phyloP scores from a whole-genome alignment of 2,113 vertebrate genomes.

The Coptodon bakossiorum region DNA sequence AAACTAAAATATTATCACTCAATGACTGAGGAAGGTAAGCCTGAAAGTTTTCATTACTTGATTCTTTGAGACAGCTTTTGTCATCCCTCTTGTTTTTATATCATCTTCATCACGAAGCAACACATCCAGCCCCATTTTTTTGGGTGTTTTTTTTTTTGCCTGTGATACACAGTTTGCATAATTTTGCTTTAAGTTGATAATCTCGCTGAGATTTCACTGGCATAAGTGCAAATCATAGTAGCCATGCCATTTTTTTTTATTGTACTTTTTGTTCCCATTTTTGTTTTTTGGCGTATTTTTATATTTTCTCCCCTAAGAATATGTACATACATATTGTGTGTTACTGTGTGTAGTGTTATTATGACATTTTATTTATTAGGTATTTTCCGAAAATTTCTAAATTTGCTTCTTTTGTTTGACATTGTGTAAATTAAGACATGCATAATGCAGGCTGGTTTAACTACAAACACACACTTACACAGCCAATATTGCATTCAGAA shows the following conservation, averaged over 20 bases:
- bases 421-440: not conserved
- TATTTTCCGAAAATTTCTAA: not conserved
- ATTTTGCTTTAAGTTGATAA: conserved; percentile 29
- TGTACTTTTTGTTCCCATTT: conserved; percentile 1
- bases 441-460: not conserved
- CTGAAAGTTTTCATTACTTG: conserved; percentile 74
- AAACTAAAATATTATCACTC: conserved; percentile 99
- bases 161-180: conserved; percentile 50
- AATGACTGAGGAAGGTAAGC: conserved; percentile 99
- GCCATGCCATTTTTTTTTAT: conserved; percentile 15
- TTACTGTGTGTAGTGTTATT: conserved; percentile 26
- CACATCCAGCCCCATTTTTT: not conserved
- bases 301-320: not conserved
- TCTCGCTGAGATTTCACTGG: conserved; percentile 75
- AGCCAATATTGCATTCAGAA: not conserved
- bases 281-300: not conserved
- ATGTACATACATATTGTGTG: conserved; percentile 20
- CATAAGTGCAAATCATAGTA: conserved; percentile 67
- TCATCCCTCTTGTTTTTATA: conserved; percentile 25
- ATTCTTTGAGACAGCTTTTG: conserved; percentile 67
- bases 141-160: conserved; percentile 2
- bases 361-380: not conserved
- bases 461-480: not conserved
- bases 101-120: not conserved
- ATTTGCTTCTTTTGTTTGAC: not conserved